These are phyloP conservation scores for Zingel zingel DNA, from an alignment of 2,113 vertebrate genomes.

Conservation along the genomic window DNA sequence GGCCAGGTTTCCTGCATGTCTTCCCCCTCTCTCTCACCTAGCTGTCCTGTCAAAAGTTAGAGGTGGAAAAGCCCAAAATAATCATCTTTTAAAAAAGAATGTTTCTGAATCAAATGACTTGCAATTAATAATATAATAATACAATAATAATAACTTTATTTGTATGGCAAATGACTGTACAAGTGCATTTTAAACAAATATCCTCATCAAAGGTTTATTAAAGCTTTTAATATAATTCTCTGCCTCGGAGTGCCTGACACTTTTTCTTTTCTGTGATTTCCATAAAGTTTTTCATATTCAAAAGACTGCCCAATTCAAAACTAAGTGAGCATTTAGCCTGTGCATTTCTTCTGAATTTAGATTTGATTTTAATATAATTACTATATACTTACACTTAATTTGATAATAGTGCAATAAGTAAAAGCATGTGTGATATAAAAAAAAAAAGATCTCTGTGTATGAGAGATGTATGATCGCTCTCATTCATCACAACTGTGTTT, in stretches of 20 bases:
- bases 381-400: no score
- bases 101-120: not conserved
- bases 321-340: not conserved
- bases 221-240: no score
- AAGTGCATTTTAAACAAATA: no score
- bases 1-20: no score
- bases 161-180: no score
- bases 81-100: not conserved
- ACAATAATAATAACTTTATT: no score
- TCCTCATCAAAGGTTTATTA: no score
- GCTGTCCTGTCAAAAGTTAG: no score
- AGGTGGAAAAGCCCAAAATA: no score
- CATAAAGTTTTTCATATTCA: not conserved
- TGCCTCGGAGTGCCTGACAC: not conserved
- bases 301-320: not conserved
- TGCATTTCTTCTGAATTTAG: not conserved
- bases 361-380: not conserved
- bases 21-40: no score
- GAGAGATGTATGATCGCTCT: not conserved
- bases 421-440: not conserved
- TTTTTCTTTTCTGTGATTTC: not conserved
- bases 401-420: not conserved
- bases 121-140: no score
- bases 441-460: not conserved
- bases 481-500: not conserved